Base-by-base conservation (phyloP, 2,888 invertebrate species). In the Phyllotreta cruciferae region DNA sequence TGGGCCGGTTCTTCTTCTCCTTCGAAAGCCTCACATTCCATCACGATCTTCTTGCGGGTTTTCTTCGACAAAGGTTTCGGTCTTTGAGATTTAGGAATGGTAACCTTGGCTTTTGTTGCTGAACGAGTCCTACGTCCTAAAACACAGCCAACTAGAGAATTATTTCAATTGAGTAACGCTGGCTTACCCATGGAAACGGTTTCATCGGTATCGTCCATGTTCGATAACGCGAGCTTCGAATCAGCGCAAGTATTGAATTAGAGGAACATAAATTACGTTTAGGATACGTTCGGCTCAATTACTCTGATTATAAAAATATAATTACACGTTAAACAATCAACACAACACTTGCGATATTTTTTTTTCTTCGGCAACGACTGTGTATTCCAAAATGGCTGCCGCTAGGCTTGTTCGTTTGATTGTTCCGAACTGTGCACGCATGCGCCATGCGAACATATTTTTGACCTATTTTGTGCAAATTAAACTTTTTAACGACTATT, bases 61-160 rank as follows among this genome's bases (percentile, higher is more conserved):
- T 81, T 80, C 73, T 77, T 72, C 6, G 73, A 64, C 13, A 72
- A 73, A 4, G 77, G 71, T 45, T 80, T 77, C 24, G 58, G 49
- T 47, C 38, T 61, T 44, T 67, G 60, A 24, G 71, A 54, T 77
- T 70, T 64, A 37, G 63, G 9, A 11, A 35, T 55, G 13, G 77
- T 71, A 10, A 76, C 66, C 14, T 79, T 70, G 8, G 77, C 72
- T 69, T 86, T 82, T 9, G 86, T 85, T 7, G 52, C 36, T 1
- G 87, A 87, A 53, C 87, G 83, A 11, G 87, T 87, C 41, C 85
- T 83, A 54, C 87, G 81, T 38, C 83, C 86, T 86, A 67, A n/a
- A 54, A 47, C 37, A n/a, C 39, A 11, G 11, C 24, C n/a, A 38
- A 37, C 42, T 13, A 44, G 38, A 8, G 34, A 34, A 56, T 7